phyloP scores from a whole-genome alignment of 2,797 vertebrate genomes.

The Odontamblyopus rebecca region DNA sequence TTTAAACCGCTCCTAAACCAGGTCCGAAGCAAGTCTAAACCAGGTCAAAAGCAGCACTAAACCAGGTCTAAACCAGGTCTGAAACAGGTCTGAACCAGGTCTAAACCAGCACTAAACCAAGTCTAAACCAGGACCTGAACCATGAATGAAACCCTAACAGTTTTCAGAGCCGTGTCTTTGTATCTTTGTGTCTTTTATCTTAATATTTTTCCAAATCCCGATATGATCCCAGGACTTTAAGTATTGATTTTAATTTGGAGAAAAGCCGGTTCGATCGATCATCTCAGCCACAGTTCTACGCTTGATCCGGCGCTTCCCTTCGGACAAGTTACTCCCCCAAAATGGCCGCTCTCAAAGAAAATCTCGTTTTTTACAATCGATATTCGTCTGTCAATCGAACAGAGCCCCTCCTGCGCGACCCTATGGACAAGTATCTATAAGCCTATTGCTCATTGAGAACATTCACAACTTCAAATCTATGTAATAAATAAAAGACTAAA shows the following conservation, averaged over 20 bases:
- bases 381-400: slow-evolving; percentile 42
- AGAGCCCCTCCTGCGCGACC: slow-evolving; percentile 43
- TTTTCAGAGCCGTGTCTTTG: no score
- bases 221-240: slow-evolving; percentile 1
- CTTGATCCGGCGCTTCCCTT: slow-evolving; percentile 21
- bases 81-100: background rate
- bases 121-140: background rate
- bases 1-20: background rate
- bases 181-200: no score
- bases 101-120: no score
- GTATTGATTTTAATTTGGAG: slow-evolving; percentile 2
- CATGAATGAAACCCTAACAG: background rate
- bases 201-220: slow-evolving; percentile 14
- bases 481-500: slow-evolving; percentile 62
- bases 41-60: background rate
- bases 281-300: slow-evolving; percentile 25
- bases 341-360: slow-evolving; percentile 29
- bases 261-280: slow-evolving; percentile 18
- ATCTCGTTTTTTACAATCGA: slow-evolving; percentile 41
- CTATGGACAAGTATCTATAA: slow-evolving; percentile 53
- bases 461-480: slow-evolving; percentile 64
- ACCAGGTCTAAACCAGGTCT: background rate
- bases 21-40: background rate
- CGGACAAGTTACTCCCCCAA: slow-evolving; percentile 24
- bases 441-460: slow-evolving; percentile 67